phyloP scores from a whole-genome alignment of 2,888 invertebrate genomes.

The Rhamphomyia laevipes region DNA sequence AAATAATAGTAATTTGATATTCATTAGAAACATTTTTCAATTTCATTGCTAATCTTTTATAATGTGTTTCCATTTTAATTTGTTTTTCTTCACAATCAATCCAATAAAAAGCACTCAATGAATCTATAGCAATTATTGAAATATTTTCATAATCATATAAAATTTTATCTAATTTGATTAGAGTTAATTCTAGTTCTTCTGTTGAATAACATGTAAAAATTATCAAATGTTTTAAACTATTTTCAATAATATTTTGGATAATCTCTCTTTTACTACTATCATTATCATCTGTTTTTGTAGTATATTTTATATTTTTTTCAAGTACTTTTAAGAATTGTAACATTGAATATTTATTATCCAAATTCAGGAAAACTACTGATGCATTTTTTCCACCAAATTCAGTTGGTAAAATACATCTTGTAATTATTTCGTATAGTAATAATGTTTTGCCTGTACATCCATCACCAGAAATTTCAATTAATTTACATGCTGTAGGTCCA shows the following conservation, averaged over 20 bases:
- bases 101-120: slow-evolving; percentile 39
- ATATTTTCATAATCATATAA: slow-evolving; percentile 30
- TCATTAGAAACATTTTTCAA: neutral
- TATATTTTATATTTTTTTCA: neutral
- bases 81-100: neutral
- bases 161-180: slow-evolving; percentile 24
- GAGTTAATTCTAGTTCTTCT: slow-evolving; percentile 12
- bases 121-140: slow-evolving; percentile 36
- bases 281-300: no score
- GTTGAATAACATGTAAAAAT: slow-evolving; percentile 1
- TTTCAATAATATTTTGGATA: slow-evolving; percentile 1
- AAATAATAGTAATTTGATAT: neutral
- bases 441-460: neutral
- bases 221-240: slow-evolving; percentile 1
- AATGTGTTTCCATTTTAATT: slow-evolving; percentile 4
- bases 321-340: neutral
- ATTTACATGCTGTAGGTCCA: neutral
- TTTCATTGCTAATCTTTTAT: neutral
- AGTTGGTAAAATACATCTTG: neutral
- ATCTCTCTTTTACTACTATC: neutral
- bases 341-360: neutral
- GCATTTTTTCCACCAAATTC: neutral
- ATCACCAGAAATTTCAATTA: neutral
- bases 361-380: neutral
- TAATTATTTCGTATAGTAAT: neutral